Evolutionary conservation across 2,113 vertebrate species (phyloP), one percentile per base, ranked within the genome.

Genomic region (Chamaea fasciata): DNA sequence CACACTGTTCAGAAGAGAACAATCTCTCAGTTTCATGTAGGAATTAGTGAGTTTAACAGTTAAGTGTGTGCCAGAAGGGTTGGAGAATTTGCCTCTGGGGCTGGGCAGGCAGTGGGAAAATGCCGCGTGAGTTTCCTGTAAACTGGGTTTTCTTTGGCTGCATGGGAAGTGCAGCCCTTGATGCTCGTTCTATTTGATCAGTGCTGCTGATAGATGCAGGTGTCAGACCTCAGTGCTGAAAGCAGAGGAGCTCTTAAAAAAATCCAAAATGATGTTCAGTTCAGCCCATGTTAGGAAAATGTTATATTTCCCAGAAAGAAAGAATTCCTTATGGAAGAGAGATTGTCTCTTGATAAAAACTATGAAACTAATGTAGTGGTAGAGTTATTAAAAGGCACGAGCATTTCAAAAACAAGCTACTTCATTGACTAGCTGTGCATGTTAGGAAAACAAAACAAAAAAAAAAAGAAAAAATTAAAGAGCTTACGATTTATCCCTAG

Each of bases 11-110:
- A 1, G 30, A 46, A 33, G 26, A 69, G 55, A 56, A 3, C 0
- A 1, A 1, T 26, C 23, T 7, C 46, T 59, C 22, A 1, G 27
- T 53, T 73, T 31, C 18, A 3, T 26, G 1, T 1, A 10, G 23
- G 24, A 70, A 10, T 11, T 24, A 31, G 20, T 60, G 55, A 28
- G 10, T 39, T 39, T 31, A 46, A 20, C 37, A 49, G 4, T 18
- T 12, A 10, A 33, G 7, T 35, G 41, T 71, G 16, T 63, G 44
- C 31, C 11, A 12, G 19, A 57, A n/a, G 24, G 15, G 5, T 20
- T 33, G 37, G 9, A 50, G 44, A 27, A 30, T 35, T 83, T 64
- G 49, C 22, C 8, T 73, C 50, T 41, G 37, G 24, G 28, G 7
- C 24, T 20, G n/a, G 15, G 8, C 22, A 11, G 8, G 17, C 8